phyloP scores from a whole-genome alignment of 2,888 invertebrate species.

The Torymus texanus region DNA sequence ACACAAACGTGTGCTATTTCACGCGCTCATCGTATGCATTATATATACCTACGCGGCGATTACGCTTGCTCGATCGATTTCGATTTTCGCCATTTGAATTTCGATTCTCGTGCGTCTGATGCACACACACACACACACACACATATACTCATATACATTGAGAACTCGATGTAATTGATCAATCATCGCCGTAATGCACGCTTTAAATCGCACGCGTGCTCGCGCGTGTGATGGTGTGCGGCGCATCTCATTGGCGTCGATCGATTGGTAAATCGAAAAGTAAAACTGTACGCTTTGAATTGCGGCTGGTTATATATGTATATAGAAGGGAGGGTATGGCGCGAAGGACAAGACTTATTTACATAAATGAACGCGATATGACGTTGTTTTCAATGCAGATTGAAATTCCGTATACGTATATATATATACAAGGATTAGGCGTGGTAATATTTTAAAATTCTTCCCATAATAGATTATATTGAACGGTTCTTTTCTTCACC shows the following conservation, averaged over 20 bases:
- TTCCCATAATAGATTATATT: too few species aligned
- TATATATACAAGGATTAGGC: too few species aligned
- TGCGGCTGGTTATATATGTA: neutral
- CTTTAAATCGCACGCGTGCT: slow-evolving; percentile 3
- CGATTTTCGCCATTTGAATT: slow-evolving; percentile 62
- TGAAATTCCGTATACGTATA: too few species aligned
- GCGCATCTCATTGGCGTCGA: neutral
- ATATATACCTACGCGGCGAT: slow-evolving; percentile 28
- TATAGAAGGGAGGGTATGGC: too few species aligned
- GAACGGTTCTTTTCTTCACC: too few species aligned
- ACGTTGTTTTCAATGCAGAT: neutral
- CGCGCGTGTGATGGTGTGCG: too few species aligned
- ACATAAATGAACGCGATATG: slow-evolving; percentile 11
- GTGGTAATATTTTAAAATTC: too few species aligned
- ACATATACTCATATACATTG: slow-evolving; percentile 24
- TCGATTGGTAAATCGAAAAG: slow-evolving; percentile 36
- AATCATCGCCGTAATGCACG: slow-evolving; percentile 42
- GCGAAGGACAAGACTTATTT: neutral
- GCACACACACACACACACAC: slow-evolving; percentile 19
- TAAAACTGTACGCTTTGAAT: slow-evolving; percentile 25
- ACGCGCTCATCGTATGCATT: slow-evolving; percentile 29
- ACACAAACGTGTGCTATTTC: slow-evolving; percentile 13
- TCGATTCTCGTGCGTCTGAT: slow-evolving; percentile 58
- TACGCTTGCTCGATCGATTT: slow-evolving; percentile 43
- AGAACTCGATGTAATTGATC: slow-evolving; percentile 55